phyloP scores from a whole-genome alignment of 2,797 vertebrate species.

The Malacoctenus gilli region DNA sequence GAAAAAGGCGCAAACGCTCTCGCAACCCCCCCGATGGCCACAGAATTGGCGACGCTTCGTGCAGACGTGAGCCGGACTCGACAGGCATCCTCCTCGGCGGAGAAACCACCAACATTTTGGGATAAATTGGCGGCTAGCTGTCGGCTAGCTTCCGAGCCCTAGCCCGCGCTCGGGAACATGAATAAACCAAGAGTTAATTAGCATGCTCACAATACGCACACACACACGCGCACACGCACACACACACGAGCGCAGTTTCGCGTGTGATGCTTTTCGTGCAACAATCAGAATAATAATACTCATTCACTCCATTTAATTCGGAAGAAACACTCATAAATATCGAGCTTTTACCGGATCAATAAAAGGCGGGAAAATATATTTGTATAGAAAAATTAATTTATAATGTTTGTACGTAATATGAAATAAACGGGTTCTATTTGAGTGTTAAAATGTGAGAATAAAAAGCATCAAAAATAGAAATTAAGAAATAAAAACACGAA shows the following conservation, averaged over 20 bases:
- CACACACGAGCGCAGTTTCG: background rate
- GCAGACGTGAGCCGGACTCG: slow-evolving; percentile 1
- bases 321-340: too few relatives aligned
- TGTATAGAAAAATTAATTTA: too few relatives aligned
- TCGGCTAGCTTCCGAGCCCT: slow-evolving; percentile 63
- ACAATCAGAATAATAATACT: background rate
- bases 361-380: too few relatives aligned
- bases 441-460: too few relatives aligned
- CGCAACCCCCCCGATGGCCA: background rate
- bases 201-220: slow-evolving; percentile 44
- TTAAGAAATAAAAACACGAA: too few relatives aligned
- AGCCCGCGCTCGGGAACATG: slow-evolving; percentile 80
- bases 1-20: slow-evolving; percentile 19
- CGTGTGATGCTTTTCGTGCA: background rate
- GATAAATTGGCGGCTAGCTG: slow-evolving; percentile 52
- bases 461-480: too few relatives aligned
- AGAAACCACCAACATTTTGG: slow-evolving; percentile 33
- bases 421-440: too few relatives aligned
- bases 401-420: too few relatives aligned
- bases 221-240: background rate
- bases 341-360: too few relatives aligned
- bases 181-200: slow-evolving; percentile 71
- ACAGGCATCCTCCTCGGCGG: background rate
- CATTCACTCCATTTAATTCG: too few relatives aligned
- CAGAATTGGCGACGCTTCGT: slow-evolving; percentile 4